phyloP scores from a whole-genome alignment of 2,888 invertebrate species.

The Limnephilus auricula region DNA sequence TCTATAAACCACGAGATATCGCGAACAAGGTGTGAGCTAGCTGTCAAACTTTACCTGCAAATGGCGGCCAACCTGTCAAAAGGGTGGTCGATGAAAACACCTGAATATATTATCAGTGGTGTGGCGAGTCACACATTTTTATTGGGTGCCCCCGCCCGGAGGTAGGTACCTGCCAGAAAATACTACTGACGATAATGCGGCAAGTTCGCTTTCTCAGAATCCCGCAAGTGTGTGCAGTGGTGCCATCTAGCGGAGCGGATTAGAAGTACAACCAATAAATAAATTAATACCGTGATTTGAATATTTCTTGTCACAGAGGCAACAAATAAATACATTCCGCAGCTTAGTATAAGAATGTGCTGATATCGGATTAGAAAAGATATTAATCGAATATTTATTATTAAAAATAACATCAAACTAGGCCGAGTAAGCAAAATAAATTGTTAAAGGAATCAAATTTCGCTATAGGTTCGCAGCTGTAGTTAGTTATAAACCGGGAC shows the following conservation, averaged over 20 bases:
- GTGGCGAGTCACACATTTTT: background rate
- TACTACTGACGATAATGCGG: background rate
- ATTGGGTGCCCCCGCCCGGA: background rate
- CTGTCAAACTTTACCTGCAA: background rate
- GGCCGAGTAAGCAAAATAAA: background rate
- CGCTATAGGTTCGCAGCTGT: background rate
- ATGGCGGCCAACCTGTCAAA: background rate
- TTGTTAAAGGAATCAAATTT: background rate
- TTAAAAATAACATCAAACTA: no score
- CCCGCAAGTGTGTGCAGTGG: background rate
- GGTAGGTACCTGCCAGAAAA: background rate
- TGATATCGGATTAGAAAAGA: background rate
- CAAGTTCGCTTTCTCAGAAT: background rate
- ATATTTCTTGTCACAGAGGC: no score
- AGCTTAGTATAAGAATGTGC: background rate
- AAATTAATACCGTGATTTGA: background rate
- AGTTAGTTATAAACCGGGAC: background rate
- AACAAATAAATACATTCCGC: background rate
- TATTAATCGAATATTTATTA: no score
- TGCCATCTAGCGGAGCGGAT: background rate
- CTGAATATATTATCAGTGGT: background rate
- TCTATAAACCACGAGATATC: background rate
- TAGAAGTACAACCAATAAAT: background rate
- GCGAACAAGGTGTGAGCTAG: background rate
- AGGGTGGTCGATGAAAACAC: background rate